phyloP scores from a whole-genome alignment of 1,140 invertebrate genomes.

The Gyrodactylus bullatarudis region DNA sequence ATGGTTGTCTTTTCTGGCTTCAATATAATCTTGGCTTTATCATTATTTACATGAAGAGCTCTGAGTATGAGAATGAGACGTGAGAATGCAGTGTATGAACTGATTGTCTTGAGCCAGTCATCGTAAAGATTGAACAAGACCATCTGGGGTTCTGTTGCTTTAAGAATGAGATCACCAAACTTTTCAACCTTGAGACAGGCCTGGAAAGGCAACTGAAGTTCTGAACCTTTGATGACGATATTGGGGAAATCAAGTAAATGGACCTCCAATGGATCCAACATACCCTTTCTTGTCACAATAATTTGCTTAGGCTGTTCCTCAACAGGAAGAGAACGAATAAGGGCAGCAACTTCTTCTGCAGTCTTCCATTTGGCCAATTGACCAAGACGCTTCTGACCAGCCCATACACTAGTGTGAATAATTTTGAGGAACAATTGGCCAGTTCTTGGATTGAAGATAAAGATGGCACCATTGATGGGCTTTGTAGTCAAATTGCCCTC shows the following conservation, averaged over 20 bases:
- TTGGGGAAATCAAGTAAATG: constrained; percentile 96
- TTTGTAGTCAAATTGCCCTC: constrained; percentile 98
- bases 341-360: constrained; percentile 91
- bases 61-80: constrained; percentile 73
- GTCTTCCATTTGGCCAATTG: constrained; percentile 93
- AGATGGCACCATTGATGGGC: constrained; percentile 95
- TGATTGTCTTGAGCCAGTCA: constrained; percentile 59
- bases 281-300: constrained; percentile 91
- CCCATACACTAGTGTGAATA: constrained; percentile 98
- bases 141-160: constrained; percentile 98
- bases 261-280: constrained; percentile 28
- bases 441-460: constrained; percentile 94
- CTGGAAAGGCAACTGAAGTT: constrained; percentile 90
- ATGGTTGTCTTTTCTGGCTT: constrained; percentile 96
- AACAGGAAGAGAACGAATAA: constrained; percentile 86
- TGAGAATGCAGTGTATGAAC: constrained; percentile 44
- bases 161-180: constrained; percentile 88
- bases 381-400: constrained; percentile 37
- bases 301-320: constrained; percentile 99
- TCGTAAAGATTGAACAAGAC: constrained; percentile 95
- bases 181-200: constrained; percentile 42
- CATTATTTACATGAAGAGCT: constrained; percentile 90
- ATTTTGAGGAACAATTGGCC: constrained; percentile 98
- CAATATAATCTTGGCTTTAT: constrained; percentile 78
- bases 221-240: constrained; percentile 96